Percentiles rank a stretch among this genome's conserved stretches.
Evolutionary conservation across 2,888 invertebrate genomes (phyloP).

Genomic region (Temnothorax unifasciatus): DNA sequence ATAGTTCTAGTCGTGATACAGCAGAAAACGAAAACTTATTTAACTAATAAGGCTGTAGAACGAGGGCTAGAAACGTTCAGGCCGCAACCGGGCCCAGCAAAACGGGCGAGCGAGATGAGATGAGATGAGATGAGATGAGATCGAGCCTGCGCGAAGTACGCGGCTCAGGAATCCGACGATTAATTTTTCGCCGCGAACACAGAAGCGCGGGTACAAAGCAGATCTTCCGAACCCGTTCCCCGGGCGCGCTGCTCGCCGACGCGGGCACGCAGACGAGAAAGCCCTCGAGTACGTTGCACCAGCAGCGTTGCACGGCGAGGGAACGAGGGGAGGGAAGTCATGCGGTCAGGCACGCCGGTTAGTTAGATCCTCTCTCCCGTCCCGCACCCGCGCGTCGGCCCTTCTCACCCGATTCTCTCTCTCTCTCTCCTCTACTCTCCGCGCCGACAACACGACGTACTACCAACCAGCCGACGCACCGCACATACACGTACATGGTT

Average conservation of each 20-base stretch:
- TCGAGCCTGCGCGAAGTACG: neutral
- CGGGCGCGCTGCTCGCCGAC: slow-evolving; percentile 58
- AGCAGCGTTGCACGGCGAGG: slow-evolving; percentile 57
- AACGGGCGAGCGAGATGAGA: neutral
- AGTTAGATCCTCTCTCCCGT: slow-evolving; percentile 66
- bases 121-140: neutral
- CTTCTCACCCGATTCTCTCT: slow-evolving; percentile 37
- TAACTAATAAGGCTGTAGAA: slow-evolving; percentile 29
- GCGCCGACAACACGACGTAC: slow-evolving; percentile 18
- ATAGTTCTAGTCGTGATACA: neutral
- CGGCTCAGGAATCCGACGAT: slow-evolving; percentile 41
- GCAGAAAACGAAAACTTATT: slow-evolving; percentile 22
- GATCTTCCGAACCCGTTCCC: slow-evolving; percentile 61
- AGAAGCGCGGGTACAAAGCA: slow-evolving; percentile 53
- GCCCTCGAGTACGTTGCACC: slow-evolving; percentile 70
- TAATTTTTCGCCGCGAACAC: slow-evolving; percentile 63
- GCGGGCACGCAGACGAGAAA: slow-evolving; percentile 59
- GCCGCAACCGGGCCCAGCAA: neutral
- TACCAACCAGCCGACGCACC: slow-evolving; percentile 34
- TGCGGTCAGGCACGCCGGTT: slow-evolving; percentile 78
- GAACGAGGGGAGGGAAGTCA: slow-evolving; percentile 73
- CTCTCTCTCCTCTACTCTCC: slow-evolving; percentile 8
- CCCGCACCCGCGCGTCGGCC: slow-evolving; percentile 37
- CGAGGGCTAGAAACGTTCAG: slow-evolving; percentile 10
- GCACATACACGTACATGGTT: no score